Evolutionary conservation across 2,888 invertebrate species (phyloP).

Genomic region (Abscondita cerata): DNA sequence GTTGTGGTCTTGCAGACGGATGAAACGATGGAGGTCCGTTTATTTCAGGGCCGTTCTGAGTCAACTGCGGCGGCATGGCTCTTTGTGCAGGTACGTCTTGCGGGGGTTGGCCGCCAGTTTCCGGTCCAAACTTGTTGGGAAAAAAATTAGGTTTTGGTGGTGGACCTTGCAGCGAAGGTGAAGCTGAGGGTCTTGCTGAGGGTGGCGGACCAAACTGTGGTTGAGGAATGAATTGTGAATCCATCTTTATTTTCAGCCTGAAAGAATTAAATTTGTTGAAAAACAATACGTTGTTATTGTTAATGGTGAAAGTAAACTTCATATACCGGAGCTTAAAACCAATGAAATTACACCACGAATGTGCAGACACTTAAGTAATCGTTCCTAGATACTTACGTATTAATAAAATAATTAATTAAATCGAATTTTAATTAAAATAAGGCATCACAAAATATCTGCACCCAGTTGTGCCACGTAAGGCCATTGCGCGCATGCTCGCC

Average conservation of each 20-base stretch:
- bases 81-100: conserved; percentile 4
- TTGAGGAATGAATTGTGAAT: conserved; percentile 61
- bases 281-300: conserved; percentile 9
- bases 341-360: no score
- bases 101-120: conserved; percentile 29
- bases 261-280: not conserved
- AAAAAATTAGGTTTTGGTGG: conserved; percentile 44
- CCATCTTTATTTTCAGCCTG: conserved; percentile 55
- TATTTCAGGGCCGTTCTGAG: conserved; percentile 15
- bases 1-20: conserved; percentile 3
- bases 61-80: not conserved
- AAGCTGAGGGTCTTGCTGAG: conserved; percentile 59
- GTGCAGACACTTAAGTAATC: no score
- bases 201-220: conserved; percentile 47
- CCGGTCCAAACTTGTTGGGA: conserved; percentile 52
- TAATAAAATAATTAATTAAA: not conserved
- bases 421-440: conserved; percentile 41
- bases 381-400: no score
- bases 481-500: conserved; percentile 62
- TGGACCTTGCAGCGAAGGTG: conserved; percentile 60
- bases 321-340: not conserved
- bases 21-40: conserved; percentile 17
- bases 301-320: not conserved
- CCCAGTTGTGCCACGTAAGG: conserved; percentile 66
- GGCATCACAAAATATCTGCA: conserved; percentile 42